Evolutionary conservation across 1,140 invertebrate genomes (phyloP).

Genomic region (Pollicipes pollicipes): DNA sequence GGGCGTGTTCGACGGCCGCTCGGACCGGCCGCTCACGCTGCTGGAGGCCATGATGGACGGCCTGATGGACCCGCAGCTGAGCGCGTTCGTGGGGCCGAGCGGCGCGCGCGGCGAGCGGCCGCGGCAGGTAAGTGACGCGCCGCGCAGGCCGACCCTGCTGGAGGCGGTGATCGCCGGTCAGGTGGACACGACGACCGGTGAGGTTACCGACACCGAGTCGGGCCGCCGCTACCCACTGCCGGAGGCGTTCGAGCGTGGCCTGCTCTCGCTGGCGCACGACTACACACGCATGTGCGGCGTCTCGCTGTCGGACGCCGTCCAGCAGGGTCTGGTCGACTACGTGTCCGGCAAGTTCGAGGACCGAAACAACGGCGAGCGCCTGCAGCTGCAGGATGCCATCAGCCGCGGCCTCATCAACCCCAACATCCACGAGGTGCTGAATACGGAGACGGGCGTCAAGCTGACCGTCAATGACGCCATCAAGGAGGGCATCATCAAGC

Average conservation of each 20-base stretch:
- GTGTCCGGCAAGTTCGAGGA: slow-evolving; percentile 58
- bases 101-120: neutral
- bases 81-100: slow-evolving; percentile 5
- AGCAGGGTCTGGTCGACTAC: slow-evolving; percentile 57
- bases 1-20: slow-evolving; percentile 50
- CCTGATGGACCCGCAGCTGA: slow-evolving; percentile 9
- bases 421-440: slow-evolving; percentile 56
- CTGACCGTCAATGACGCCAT: slow-evolving; percentile 64
- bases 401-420: slow-evolving; percentile 54
- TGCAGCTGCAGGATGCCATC: slow-evolving; percentile 58
- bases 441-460: slow-evolving; percentile 53
- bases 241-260: slow-evolving; percentile 32
- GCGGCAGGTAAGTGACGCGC: neutral
- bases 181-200: slow-evolving; percentile 24
- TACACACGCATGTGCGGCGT: slow-evolving; percentile 27
- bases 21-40: slow-evolving; percentile 47
- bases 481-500: slow-evolving; percentile 51
- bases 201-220: slow-evolving; percentile 24
- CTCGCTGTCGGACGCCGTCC: slow-evolving; percentile 59
- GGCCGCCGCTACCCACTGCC: slow-evolving; percentile 27
- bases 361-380: slow-evolving; percentile 59
- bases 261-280: slow-evolving; percentile 17
- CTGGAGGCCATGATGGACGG: slow-evolving; percentile 57
- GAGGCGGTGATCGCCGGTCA: slow-evolving; percentile 23
- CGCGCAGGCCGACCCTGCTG: slow-evolving; percentile 19